A percentile compares a stretch with the other conserved stretches of the same genome.
Evolutionary conservation across 1,140 invertebrate species (phyloP).

Genomic region (Leptonema lineaticorne): DNA sequence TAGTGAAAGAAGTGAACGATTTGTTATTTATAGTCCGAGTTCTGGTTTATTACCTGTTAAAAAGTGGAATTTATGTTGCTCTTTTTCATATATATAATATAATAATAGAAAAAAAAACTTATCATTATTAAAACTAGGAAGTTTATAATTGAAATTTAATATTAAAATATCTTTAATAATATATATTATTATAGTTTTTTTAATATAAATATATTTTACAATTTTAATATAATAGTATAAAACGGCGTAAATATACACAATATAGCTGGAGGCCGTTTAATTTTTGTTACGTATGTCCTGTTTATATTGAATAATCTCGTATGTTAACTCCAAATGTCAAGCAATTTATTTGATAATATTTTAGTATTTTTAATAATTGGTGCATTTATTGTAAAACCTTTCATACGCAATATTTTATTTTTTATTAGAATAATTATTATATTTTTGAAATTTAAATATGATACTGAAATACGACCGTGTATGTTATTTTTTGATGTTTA

Average conservation of each 20-base stretch:
- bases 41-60: no score
- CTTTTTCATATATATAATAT: no score
- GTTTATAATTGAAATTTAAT: no score
- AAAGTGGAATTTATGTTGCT: no score
- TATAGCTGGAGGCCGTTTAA: neutral
- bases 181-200: no score
- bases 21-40: neutral
- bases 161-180: no score
- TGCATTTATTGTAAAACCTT: neutral
- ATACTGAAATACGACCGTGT: neutral
- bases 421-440: neutral
- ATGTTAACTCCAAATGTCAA: conserved; percentile 1
- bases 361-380: neutral
- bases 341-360: conserved; percentile 6
- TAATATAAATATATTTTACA: no score
- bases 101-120: no score
- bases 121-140: no score
- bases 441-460: neutral
- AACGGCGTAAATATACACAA: neutral
- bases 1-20: neutral
- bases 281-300: conserved; percentile 5
- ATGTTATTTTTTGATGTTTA: no score
- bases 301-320: conserved; percentile 2
- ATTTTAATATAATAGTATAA: neutral
- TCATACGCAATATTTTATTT: neutral